Percentiles rank a stretch among this genome's conserved stretches.
These are phyloP conservation scores for Rhinoraja longicauda DNA, from an alignment of 2,797 vertebrate species.

Conservation along the genomic window DNA sequence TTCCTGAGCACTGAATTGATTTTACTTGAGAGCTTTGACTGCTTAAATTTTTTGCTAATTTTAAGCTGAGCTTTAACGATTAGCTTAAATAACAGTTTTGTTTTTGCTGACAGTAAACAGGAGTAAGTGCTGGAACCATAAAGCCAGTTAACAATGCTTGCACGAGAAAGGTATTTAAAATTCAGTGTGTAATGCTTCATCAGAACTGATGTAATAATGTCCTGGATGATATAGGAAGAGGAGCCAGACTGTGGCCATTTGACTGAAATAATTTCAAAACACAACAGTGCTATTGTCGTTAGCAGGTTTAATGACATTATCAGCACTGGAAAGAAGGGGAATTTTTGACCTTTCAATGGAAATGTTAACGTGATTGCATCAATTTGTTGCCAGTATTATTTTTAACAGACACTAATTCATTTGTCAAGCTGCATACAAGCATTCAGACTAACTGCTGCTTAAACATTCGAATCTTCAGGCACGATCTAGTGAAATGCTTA, in stretches of 20 bases:
- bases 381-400: background rate
- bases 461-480: background rate
- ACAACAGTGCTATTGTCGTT: background rate
- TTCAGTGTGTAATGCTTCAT: background rate
- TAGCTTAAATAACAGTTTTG: background rate
- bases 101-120: background rate
- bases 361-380: slow-evolving; percentile 9
- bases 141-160: background rate
- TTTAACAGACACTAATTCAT: background rate
- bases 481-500: background rate
- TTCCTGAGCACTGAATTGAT: background rate
- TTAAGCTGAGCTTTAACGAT: background rate
- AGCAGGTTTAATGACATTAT: slow-evolving; percentile 17
- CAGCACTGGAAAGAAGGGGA: background rate
- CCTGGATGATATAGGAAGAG: background rate
- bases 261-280: slow-evolving; percentile 1
- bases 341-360: background rate
- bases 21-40: background rate
- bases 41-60: background rate
- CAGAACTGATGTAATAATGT: background rate
- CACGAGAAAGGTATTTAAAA: background rate
- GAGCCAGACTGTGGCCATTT: background rate
- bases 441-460: background rate
- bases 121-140: background rate
- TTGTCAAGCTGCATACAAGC: background rate